These are phyloP conservation scores for Lynx canadensis DNA, from an alignment of 2,113 vertebrate genomes.

Conservation along the genomic window DNA sequence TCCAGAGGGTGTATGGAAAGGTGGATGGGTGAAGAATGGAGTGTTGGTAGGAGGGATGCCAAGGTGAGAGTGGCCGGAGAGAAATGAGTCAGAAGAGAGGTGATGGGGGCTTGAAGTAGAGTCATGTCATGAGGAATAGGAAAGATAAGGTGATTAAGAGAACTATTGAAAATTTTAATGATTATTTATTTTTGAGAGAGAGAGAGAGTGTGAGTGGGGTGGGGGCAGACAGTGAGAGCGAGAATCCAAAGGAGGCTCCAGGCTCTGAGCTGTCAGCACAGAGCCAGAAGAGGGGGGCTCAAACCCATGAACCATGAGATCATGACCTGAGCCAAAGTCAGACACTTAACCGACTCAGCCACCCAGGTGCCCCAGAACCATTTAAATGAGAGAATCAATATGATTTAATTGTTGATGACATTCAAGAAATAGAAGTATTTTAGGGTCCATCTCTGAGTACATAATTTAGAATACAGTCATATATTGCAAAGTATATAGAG, in stretches of 20 bases:
- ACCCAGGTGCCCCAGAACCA: neutral
- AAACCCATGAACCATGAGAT: too few relatives aligned
- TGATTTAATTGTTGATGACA: neutral
- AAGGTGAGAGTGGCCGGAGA: neutral
- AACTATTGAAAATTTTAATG: neutral
- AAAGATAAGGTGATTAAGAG: neutral
- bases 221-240: too few relatives aligned
- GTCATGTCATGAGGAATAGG: neutral
- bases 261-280: too few relatives aligned
- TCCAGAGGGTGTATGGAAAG: neutral
- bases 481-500: neutral
- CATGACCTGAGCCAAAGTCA: too few relatives aligned
- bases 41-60: neutral
- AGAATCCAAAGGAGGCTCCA: too few relatives aligned
- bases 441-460: neutral
- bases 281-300: too few relatives aligned
- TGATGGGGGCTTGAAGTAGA: neutral
- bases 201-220: too few relatives aligned
- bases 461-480: neutral
- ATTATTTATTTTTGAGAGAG: too few relatives aligned
- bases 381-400: slow-evolving; percentile 1
- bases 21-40: neutral
- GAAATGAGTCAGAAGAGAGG: neutral
- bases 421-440: neutral
- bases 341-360: too few relatives aligned